phyloP scores from a whole-genome alignment of 2,888 invertebrate genomes.

The Scelioninae gen. 2 region DNA sequence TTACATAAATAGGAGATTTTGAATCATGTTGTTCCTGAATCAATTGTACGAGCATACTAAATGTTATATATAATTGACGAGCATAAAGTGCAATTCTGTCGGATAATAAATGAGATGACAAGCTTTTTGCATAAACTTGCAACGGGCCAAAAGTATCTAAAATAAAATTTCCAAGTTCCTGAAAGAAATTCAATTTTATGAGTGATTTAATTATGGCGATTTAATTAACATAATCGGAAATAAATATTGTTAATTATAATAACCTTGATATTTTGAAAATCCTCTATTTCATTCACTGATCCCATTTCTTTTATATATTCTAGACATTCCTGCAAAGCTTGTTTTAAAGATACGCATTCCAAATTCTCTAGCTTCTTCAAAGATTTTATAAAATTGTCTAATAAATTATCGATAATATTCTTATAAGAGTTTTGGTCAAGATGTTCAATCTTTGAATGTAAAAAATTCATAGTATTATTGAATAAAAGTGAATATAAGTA shows the following conservation, averaged over 20 bases:
- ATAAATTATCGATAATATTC: constrained; percentile 31
- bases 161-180: constrained; percentile 72
- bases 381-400: constrained; percentile 65
- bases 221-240: too few relatives aligned
- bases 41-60: constrained; percentile 68
- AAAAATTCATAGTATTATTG: too few relatives aligned
- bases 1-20: constrained; percentile 70
- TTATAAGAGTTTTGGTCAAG: constrained; percentile 10
- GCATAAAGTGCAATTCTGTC: constrained; percentile 70
- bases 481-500: too few relatives aligned
- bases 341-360: constrained; percentile 68
- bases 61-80: constrained; percentile 69
- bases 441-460: constrained; percentile 30
- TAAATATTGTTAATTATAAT: constrained; percentile 2
- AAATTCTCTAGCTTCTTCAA: constrained; percentile 68
- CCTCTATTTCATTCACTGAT: constrained; percentile 70
- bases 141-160: constrained; percentile 68
- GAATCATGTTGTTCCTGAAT: constrained; percentile 70
- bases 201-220: too few relatives aligned
- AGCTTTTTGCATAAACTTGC: constrained; percentile 68
- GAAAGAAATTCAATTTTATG: too few relatives aligned
- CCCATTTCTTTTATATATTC: constrained; percentile 72
- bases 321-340: constrained; percentile 68
- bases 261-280: constrained; percentile 72
- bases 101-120: constrained; percentile 65